Percentiles rank a stretch among this genome's conserved stretches.
Evolutionary conservation across 2,113 vertebrate species (phyloP).

Genomic region (Tauraco erythrolophus): DNA sequence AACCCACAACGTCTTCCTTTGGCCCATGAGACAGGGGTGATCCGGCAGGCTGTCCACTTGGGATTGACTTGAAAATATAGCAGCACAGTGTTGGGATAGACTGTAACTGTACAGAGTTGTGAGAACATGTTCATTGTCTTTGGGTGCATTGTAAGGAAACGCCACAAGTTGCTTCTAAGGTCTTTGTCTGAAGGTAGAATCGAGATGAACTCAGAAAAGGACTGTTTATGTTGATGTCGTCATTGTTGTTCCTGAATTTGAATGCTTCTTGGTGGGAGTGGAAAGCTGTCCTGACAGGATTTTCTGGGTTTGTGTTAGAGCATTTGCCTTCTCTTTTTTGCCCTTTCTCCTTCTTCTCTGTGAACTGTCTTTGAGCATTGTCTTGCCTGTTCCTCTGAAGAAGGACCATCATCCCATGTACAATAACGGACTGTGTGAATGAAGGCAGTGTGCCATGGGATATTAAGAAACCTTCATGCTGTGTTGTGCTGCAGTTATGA

Average conservation of each 20-base stretch:
- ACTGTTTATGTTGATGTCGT: not conserved
- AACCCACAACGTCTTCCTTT: fast-evolving
- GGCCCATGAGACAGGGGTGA: fast-evolving
- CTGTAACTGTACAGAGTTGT: no score
- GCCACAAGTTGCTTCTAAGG: no score
- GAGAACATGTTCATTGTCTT: not conserved
- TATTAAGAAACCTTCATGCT: not conserved
- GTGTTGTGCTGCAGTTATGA: not conserved
- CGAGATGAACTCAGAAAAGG: not conserved
- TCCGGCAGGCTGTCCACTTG: fast-evolving
- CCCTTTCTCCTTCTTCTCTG: no score
- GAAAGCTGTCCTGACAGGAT: not conserved
- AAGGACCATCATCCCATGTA: fast-evolving
- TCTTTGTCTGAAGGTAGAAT: not conserved
- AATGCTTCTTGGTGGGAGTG: not conserved
- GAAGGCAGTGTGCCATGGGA: fast-evolving
- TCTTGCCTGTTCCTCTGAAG: not conserved
- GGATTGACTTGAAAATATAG: not conserved
- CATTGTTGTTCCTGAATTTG: no score
- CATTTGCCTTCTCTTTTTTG: no score
- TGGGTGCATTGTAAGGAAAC: not conserved
- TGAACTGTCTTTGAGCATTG: not conserved
- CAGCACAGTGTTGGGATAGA: not conserved
- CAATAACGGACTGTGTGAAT: not conserved
- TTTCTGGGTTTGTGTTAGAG: no score